Conservation (phyloP, 2,797 vertebrate species). For the Syngnathus rostellatus region DNA sequence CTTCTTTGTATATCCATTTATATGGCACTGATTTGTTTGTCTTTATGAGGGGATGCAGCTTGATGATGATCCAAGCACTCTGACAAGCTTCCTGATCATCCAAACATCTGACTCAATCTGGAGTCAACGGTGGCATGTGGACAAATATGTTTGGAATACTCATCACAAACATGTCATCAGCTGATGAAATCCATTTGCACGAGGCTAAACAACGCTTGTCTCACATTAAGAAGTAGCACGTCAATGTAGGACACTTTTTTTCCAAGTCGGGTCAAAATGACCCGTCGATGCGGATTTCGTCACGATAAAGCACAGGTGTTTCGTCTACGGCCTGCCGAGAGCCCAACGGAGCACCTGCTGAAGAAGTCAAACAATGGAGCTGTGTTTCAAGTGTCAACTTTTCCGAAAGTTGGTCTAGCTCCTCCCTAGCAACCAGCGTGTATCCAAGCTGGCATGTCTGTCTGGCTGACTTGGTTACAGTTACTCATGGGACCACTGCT, state of each 20-base stretch:
- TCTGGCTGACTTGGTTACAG: constrained; percentile 17
- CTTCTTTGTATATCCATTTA: constrained; percentile 12
- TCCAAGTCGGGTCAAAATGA: too few relatives aligned
- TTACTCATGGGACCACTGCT: constrained; percentile 31
- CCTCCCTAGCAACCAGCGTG: constrained; percentile 28
- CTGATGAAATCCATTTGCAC: background rate
- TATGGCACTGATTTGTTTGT: constrained; percentile 1
- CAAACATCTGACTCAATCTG: background rate
- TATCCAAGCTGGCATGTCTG: constrained; percentile 20
- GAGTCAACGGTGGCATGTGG: background rate
- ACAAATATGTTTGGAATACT: background rate
- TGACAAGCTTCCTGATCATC: background rate
- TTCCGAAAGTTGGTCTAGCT: constrained; percentile 26
- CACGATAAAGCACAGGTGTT: background rate
- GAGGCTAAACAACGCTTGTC: background rate
- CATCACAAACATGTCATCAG: background rate
- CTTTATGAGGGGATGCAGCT: constrained; percentile 6
- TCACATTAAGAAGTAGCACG: too few relatives aligned
- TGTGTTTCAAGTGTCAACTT: constrained; percentile 13
- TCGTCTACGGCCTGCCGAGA: background rate
- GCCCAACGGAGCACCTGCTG: constrained; percentile 28
- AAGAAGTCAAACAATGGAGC: constrained; percentile 2
- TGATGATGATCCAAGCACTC: background rate
- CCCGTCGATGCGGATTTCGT: too few relatives aligned
- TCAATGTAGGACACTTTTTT: too few relatives aligned